Evolutionary conservation across 2,113 vertebrate species (phyloP), one percentile per base, ranked within the genome.

Genomic region (Eretmochelys imbricata): DNA sequence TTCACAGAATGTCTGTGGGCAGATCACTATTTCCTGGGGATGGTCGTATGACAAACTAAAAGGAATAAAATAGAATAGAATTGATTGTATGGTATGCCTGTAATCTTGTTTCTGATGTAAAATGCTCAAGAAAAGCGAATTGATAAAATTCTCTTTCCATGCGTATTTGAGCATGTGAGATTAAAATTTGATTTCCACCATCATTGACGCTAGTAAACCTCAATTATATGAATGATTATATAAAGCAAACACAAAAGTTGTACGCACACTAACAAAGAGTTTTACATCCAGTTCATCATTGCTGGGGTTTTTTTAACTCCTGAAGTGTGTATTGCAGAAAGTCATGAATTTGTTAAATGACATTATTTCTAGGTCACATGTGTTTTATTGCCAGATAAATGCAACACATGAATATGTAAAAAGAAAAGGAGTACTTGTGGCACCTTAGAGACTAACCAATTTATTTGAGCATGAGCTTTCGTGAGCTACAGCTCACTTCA

Each of bases 381-480:
- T 82, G 51, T 90, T 81, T 82, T 85, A 89, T 85, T 94, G 96
- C 96, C 97, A 97, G 96, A 95, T 90, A 96, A 95, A 97, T 93
- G 96, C 96, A 97, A 96, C 79, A 92, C n/a, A 95, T 93, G 95
- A 96, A 89, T 84, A 97, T 5, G 91, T 85, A 42, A 42, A 42
- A 42, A 42, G 38, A 42, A 42, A 42, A 42, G 38, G 38, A 42
- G 4, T 42, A 42, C 38, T 42, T 42, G 38, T 42, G 38, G 38
- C 38, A 42, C 38, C 38, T 42, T 42, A 42, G 38, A 42, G 38
- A 42, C 38, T 42, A 42, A 42, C 38, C 38, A 42, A 42, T 42
- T 42, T 42, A 42, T 42, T 42, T 42, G 38, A 42, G 38, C 38
- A 42, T 42, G 38, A 42, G 38, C 38, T 42, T 42, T 42, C 38